Percentiles rank a stretch among this genome's conserved stretches.
Conservation (phyloP, 2,113 vertebrate species). For the Erythrocercus mccallii region DNA sequence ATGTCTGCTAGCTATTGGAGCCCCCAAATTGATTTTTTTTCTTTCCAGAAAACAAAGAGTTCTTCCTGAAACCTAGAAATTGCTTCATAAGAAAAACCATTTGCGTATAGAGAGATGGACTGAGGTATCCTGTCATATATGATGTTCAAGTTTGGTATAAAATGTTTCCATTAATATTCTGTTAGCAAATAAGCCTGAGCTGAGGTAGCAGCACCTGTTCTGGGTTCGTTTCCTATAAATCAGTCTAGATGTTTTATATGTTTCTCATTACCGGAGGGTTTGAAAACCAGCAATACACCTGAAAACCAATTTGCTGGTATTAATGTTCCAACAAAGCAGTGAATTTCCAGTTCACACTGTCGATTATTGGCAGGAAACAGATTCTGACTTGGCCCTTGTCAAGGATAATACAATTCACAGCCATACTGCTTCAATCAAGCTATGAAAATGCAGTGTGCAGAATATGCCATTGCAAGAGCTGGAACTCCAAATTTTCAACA, state of each 20-base stretch:
- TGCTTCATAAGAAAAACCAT: conserved; percentile 65
- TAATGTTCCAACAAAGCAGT: conserved; percentile 2
- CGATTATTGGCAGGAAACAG: conserved; percentile 27
- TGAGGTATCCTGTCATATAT: background rate
- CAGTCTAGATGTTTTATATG: conserved; percentile 30
- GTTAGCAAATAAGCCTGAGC: background rate
- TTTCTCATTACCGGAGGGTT: background rate
- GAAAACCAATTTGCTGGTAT: conserved; percentile 44
- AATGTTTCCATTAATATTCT: background rate
- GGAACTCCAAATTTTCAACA: background rate
- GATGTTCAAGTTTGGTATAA: background rate
- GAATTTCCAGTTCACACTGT: conserved; percentile 14
- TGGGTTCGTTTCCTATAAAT: background rate
- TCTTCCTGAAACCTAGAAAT: conserved; percentile 58
- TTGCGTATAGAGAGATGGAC: background rate
- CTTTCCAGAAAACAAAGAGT: conserved; percentile 44
- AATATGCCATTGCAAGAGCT: background rate
- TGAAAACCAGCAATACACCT: conserved; percentile 7
- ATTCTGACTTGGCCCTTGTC: conserved; percentile 26
- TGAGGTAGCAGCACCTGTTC: conserved; percentile 28
- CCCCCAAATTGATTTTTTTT: conserved; percentile 35
- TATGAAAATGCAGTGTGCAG: background rate
- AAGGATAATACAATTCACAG: conserved; percentile 26
- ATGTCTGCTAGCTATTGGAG: conserved; percentile 5
- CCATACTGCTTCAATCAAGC: background rate